Percentiles rank a stretch among this genome's conserved stretches.
Evolutionary conservation across 2,113 vertebrate genomes (phyloP).

Genomic region (Psilopsiagon aymara): DNA sequence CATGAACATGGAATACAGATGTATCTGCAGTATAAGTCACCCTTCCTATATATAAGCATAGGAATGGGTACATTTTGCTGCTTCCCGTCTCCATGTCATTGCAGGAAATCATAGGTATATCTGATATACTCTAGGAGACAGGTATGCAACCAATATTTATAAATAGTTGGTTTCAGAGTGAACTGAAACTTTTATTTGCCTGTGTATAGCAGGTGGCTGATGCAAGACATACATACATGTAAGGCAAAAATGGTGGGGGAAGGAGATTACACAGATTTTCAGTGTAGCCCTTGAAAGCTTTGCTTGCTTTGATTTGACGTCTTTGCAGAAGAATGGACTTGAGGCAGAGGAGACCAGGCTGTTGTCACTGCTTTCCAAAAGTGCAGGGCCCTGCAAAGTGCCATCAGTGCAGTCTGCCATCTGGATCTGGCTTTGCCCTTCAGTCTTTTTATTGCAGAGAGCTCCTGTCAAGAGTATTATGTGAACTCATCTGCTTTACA

Average conservation of each 20-base stretch:
- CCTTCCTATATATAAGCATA: background rate
- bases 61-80: background rate
- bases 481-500: constrained; percentile 32
- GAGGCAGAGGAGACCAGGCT: background rate
- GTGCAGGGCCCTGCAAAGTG: background rate
- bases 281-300: background rate
- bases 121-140: background rate
- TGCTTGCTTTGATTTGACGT: background rate
- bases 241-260: background rate
- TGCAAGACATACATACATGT: background rate
- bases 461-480: background rate
- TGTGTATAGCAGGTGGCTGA: background rate
- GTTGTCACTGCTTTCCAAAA: background rate
- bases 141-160: background rate
- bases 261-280: background rate
- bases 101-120: background rate
- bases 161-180: background rate
- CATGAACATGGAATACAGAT: background rate
- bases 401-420: background rate
- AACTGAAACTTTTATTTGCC: background rate
- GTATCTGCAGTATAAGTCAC: background rate
- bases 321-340: background rate
- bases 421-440: background rate
- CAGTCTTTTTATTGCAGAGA: background rate
- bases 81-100: background rate